phyloP scores from a whole-genome alignment of 2,888 invertebrate species.

The Eretmocerus hayati region DNA sequence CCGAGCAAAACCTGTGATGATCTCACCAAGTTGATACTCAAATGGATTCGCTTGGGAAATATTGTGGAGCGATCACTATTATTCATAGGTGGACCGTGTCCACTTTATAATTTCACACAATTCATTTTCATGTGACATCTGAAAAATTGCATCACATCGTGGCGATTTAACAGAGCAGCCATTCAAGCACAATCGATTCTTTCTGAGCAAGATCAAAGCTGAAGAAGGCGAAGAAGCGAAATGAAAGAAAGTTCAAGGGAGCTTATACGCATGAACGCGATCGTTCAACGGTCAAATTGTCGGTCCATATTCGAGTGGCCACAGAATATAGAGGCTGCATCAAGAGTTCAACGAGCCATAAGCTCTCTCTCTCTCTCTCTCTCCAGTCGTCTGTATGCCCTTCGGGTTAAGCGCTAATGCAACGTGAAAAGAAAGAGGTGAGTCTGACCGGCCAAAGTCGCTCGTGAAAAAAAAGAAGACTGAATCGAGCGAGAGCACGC shows the following conservation, averaged over 20 bases:
- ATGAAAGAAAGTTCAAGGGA: not conserved
- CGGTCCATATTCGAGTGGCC: constrained; percentile 13
- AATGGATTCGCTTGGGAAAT: too few species aligned
- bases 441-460: constrained; percentile 3
- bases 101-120: too few species aligned
- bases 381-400: constrained; percentile 15
- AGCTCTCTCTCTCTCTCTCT: not conserved
- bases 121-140: too few species aligned
- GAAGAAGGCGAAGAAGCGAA: too few species aligned
- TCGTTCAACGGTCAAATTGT: constrained; percentile 1
- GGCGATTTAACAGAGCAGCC: too few species aligned
- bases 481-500: not conserved
- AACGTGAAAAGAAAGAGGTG: constrained; percentile 16
- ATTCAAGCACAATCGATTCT: too few species aligned
- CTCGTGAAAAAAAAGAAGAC: not conserved
- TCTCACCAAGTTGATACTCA: too few species aligned
- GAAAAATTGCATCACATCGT: too few species aligned
- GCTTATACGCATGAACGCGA: not conserved
- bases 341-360: constrained; percentile 1
- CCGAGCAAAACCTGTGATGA: too few species aligned
- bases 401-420: constrained; percentile 7
- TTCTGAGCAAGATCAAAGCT: not conserved
- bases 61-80: too few species aligned
- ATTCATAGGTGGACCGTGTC: too few species aligned
- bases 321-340: constrained; percentile 1